Evolutionary conservation across 2,888 invertebrate species (phyloP), one percentile per base, ranked within the genome.

Genomic region (Troilus luridus): DNA sequence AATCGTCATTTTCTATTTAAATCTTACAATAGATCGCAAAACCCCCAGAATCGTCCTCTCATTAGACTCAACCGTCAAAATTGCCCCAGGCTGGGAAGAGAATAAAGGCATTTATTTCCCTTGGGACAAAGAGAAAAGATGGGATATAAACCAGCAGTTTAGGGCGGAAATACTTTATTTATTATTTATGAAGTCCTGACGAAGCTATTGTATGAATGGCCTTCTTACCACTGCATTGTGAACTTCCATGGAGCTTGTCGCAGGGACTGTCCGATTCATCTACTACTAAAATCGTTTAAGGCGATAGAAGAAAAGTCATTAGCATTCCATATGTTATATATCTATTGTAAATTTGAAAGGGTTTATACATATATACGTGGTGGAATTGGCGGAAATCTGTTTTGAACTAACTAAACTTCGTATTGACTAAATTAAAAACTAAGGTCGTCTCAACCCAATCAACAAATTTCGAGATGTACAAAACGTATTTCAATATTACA

Each of bases 151-250:
- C 56, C 56, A 85, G 56, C 11, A 85, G 56, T 85, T 85, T 85
- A 85, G 21, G 56, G 85, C 17, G 85, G n/a, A 54, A 85, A 85
- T 85, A 56, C 85, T 85, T 85, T 85, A 85, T 85, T 85, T 72
- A 72, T 72, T 72, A 72, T 72, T 72, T 72, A 72, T 72, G 72
- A 72, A 72, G 72, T 54, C 85, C 85, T 56, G 85, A 41, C 54
- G 85, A 41, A 56, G 85, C 56, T n/a, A 85, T 85, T 85, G 85
- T 85, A 85, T 54, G 21, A 56, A 10, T 85, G 85, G 85, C 85
- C 85, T 85, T 85, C 56, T 85, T 56, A 56, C 5, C 85, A 11
- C 56, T 11, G 21, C 85, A 85, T 85, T 85, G 85, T 85, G 85
- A 6, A 72, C 27, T 27, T 19, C 27, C 7, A 6, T 17, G 27